phyloP scores from a whole-genome alignment of 2,888 invertebrate species.

The Anoplius nigerrimus region DNA sequence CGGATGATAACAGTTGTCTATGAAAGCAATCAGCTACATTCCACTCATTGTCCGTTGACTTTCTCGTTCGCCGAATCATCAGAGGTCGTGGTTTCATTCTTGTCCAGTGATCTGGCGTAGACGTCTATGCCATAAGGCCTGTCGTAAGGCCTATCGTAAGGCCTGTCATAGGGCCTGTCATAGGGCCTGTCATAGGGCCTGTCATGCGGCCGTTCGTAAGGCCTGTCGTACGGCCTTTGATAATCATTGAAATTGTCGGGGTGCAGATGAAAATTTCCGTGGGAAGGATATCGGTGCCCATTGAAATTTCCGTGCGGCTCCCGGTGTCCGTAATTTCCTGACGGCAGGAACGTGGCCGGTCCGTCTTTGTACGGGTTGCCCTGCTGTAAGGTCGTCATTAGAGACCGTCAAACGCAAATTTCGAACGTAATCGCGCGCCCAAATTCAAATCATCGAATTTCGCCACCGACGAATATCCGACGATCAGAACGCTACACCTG shows the following conservation, averaged over 20 bases:
- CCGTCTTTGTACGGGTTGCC: conserved; percentile 46
- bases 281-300: conserved; percentile 46
- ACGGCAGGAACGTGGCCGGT: conserved; percentile 44
- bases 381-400: conserved; percentile 26
- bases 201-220: conserved; percentile 31
- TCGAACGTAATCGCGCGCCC: background rate
- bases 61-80: background rate
- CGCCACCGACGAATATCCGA: no score
- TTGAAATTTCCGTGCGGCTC: conserved; percentile 46
- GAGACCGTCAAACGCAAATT: background rate
- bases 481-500: no score
- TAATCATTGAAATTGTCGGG: conserved; percentile 28
- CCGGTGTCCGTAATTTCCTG: conserved; percentile 56
- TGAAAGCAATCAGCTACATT: no score
- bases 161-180: conserved; percentile 37
- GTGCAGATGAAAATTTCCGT: conserved; percentile 50
- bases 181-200: conserved; percentile 25
- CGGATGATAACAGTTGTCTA: background rate
- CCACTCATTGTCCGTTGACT: no score
- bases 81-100: conserved; percentile 37
- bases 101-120: conserved; percentile 44
- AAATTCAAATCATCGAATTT: background rate
- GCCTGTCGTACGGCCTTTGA: conserved; percentile 34
- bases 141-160: conserved; percentile 34
- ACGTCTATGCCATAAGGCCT: conserved; percentile 33